Evolutionary conservation across 2,888 invertebrate genomes (phyloP), one percentile per base, ranked within the genome.

Genomic region (Pristionchus exspectatus): DNA sequence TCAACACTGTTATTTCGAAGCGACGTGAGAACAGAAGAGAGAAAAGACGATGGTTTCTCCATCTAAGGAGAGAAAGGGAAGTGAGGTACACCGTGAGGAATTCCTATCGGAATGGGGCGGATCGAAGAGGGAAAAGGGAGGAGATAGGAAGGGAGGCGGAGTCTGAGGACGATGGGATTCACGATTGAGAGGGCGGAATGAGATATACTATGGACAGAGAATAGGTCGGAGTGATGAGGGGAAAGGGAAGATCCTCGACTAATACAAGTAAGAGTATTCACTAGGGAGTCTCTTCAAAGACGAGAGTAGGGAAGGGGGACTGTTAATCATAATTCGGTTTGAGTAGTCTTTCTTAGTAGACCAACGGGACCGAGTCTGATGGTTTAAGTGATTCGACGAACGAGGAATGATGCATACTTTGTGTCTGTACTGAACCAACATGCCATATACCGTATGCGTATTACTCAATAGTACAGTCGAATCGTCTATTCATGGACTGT

Each of bases 121-220:
- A 74, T 74, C 74, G 38, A 12, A 0, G 21, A 4, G 33, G 38
- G 74, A 72, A 72, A 38, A 21, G 38, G 69, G 69, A 33, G 30
- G 30, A 69, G 30, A 33, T 38, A 38, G 27, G 12, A 38, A 18
- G 74, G 72, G n/a, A n/a, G 74, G 74, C 74, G 74, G 74, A 38
- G 74, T 74, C 74, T 74, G 38, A 74, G 33, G 74, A 24, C 74
- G 38, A 38, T 74, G 38, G 7, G 38, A 74, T 33, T 38, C 33
- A 38, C 38, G 81, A 81, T 81, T 81, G n/a, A 81, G 50, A 81
- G 44, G 81, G 81, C 44, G 81, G 81, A n/a, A 81, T 74, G 69
- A 69, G 69, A 69, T 21, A 50, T 50, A 50, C 44, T 50, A 50
- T 50, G 44, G 44, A 69, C 12, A 30, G 33, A 30, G 72, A 33